Evolutionary conservation across 2,888 invertebrate genomes (phyloP).

Genomic region (Fragum whitleyi): DNA sequence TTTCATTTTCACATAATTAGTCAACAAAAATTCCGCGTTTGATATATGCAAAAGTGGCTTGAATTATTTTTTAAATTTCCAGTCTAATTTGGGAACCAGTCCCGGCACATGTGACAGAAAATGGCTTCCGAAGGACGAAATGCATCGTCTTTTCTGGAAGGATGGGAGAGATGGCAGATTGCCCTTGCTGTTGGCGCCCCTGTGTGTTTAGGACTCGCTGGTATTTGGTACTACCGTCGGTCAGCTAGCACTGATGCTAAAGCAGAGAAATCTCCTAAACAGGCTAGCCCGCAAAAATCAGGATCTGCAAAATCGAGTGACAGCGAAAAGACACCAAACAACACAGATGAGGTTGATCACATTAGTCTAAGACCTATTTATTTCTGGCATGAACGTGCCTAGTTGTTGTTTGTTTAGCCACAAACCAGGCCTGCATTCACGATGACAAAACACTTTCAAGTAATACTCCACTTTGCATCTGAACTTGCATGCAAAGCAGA

Average conservation of each 20-base stretch:
- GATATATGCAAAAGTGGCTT: too few relatives aligned
- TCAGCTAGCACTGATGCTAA: slow-evolving; percentile 8
- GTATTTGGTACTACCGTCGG: slow-evolving; percentile 90
- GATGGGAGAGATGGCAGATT: slow-evolving; percentile 91
- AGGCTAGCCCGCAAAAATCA: slow-evolving; percentile 24
- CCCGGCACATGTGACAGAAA: slow-evolving; percentile 49
- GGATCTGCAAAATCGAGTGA: slow-evolving; percentile 32
- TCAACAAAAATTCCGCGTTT: too few relatives aligned
- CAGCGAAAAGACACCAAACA: slow-evolving; percentile 22
- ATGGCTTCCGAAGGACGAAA: slow-evolving; percentile 54
- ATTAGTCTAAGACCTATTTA: neutral
- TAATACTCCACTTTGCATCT: too few relatives aligned
- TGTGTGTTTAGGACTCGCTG: slow-evolving; percentile 91
- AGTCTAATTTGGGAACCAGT: neutral
- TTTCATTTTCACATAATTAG: too few relatives aligned
- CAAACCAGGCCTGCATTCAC: too few relatives aligned
- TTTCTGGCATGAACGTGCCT: too few relatives aligned
- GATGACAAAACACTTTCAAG: neutral
- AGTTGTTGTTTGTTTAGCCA: too few relatives aligned
- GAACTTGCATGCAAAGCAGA: too few relatives aligned
- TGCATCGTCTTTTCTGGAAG: slow-evolving; percentile 63
- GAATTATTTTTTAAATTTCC: too few relatives aligned
- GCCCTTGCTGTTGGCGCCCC: slow-evolving; percentile 94
- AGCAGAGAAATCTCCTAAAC: neutral
- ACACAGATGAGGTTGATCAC: slow-evolving; percentile 26